phyloP scores from a whole-genome alignment of 1,140 invertebrate genomes.

The Drosophila ogumai region DNA sequence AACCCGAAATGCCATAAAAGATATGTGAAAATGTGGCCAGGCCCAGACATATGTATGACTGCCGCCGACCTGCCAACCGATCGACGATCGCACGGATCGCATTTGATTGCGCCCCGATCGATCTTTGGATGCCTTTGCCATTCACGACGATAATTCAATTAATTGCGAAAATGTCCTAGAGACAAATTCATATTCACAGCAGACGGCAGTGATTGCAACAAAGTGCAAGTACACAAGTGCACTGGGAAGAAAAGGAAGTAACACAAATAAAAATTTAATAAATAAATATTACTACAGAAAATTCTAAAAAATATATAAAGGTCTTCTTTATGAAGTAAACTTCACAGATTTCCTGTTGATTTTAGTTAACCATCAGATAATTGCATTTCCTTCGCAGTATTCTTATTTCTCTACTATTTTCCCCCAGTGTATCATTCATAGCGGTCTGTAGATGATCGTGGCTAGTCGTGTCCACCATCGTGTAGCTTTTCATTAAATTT shows the following conservation, averaged over 20 bases:
- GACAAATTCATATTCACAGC: constrained; percentile 81
- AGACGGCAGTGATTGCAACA: constrained; percentile 55
- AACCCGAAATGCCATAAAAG: constrained; percentile 58
- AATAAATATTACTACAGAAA: background rate
- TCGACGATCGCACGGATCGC: constrained; percentile 52
- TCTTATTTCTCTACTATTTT: background rate
- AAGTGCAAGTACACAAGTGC: constrained; percentile 51
- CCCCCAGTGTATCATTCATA: constrained; percentile 5
- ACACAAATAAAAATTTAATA: background rate
- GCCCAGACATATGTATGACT: constrained; percentile 25
- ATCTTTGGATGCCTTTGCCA: constrained; percentile 71
- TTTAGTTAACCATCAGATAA: background rate
- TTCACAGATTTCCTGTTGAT: background rate
- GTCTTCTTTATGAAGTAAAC: background rate
- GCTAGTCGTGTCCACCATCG: constrained; percentile 72
- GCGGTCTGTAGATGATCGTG: constrained; percentile 18
- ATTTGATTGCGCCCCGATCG: constrained; percentile 69
- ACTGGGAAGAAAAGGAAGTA: background rate
- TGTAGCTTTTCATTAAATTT: constrained; percentile 83
- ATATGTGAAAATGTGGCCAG: constrained; percentile 36
- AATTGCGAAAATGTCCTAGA: constrained; percentile 83
- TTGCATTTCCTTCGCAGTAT: background rate
- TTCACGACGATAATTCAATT: constrained; percentile 84
- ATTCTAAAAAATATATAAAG: background rate
- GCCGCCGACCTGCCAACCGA: constrained; percentile 64